Conservation (phyloP, 1,140 invertebrate genomes). For the Gerris buenoi region DNA sequence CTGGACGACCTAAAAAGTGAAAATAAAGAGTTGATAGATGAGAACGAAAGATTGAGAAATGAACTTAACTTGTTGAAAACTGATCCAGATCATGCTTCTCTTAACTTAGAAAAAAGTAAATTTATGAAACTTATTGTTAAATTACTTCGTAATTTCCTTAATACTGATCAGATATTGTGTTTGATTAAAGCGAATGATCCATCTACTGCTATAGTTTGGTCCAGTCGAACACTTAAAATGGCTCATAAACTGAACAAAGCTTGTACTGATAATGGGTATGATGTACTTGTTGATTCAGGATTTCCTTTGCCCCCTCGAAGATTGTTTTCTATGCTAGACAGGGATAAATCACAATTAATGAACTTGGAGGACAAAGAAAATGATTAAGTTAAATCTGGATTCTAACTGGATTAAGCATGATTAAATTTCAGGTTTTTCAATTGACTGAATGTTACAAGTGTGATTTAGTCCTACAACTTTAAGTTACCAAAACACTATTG, state of each 20-base stretch:
- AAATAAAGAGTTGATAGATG: not conserved
- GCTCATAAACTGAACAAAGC: not conserved
- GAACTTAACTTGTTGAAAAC: not conserved
- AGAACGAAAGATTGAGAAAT: not conserved
- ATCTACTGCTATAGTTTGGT: not conserved
- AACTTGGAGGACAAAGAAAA: too few species aligned
- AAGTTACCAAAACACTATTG: too few species aligned
- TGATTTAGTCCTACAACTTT: too few species aligned
- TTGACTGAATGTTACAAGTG: too few species aligned
- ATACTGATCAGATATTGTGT: not conserved
- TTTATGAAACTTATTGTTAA: not conserved
- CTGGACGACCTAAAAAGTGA: not conserved
- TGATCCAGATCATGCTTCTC: not conserved
- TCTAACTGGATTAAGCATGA: too few species aligned
- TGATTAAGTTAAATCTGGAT: too few species aligned
- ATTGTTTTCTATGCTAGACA: too few species aligned
- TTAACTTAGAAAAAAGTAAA: not conserved
- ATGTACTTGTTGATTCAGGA: not conserved
- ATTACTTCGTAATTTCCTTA: not conserved
- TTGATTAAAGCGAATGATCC: not conserved
- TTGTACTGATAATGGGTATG: not conserved
- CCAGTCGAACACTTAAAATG: not conserved
- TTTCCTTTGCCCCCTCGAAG: not conserved
- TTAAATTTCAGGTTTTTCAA: too few species aligned
- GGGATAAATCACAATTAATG: too few species aligned